A percentile compares a stretch with the other conserved stretches of the same genome.
phyloP scores from a whole-genome alignment of 2,888 invertebrate genomes.

The Cheilosia vernalis region DNA sequence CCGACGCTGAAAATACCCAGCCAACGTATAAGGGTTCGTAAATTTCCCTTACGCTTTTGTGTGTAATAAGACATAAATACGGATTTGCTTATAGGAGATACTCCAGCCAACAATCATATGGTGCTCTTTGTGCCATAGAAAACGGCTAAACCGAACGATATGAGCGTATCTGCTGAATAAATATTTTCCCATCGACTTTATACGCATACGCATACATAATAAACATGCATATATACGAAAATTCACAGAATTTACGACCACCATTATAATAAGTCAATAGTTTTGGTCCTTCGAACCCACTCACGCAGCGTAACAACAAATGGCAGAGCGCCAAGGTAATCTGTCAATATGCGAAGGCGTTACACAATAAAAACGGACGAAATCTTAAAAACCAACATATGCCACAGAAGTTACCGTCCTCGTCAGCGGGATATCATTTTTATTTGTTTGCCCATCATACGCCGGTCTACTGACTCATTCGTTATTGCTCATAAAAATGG shows the following conservation, averaged over 20 bases:
- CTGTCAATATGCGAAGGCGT: slow-evolving; percentile 59
- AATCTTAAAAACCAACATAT: slow-evolving; percentile 57
- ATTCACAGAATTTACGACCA: slow-evolving; percentile 57
- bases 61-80: slow-evolving; percentile 61
- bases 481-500: slow-evolving; percentile 37
- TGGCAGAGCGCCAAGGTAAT: slow-evolving; percentile 11
- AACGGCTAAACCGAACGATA: slow-evolving; percentile 32
- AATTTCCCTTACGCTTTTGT: slow-evolving; percentile 12
- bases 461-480: slow-evolving; percentile 24
- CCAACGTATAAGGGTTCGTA: slow-evolving; percentile 6
- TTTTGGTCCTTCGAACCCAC: slow-evolving; percentile 36
- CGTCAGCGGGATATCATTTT: slow-evolving; percentile 61
- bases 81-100: slow-evolving; percentile 27
- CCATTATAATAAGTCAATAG: slow-evolving; percentile 66
- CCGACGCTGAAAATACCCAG: background rate
- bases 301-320: slow-evolving; percentile 2
- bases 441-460: slow-evolving; percentile 49
- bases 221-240: background rate
- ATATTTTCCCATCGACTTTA: slow-evolving; percentile 57
- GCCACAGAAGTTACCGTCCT: slow-evolving; percentile 49
- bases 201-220: background rate
- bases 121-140: slow-evolving; percentile 12
- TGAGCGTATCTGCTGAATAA: slow-evolving; percentile 48
- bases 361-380: slow-evolving; percentile 58
- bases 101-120: slow-evolving; percentile 20